Percentiles rank a stretch among this genome's conserved stretches.
Evolutionary conservation across 2,113 vertebrate species (phyloP).

Genomic region (Ahaetulla prasina): DNA sequence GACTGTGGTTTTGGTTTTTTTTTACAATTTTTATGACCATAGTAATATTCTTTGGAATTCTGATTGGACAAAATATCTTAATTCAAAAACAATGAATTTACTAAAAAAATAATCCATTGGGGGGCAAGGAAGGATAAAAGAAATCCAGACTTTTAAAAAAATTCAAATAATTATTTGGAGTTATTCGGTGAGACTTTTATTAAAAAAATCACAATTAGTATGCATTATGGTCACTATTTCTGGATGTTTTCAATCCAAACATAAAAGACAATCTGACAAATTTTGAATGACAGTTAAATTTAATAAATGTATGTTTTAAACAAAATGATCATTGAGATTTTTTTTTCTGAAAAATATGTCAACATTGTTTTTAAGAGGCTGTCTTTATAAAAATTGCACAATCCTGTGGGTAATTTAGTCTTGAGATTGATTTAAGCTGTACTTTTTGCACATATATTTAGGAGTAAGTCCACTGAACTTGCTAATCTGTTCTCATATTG

Average conservation of each 20-base stretch:
- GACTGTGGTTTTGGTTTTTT: background rate
- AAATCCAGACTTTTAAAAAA: background rate
- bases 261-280: background rate
- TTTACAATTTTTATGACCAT: background rate
- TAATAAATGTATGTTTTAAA: background rate
- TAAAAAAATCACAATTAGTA: background rate
- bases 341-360: background rate
- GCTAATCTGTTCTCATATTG: background rate
- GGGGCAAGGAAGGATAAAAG: background rate
- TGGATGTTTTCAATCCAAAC: background rate
- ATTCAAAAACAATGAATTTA: background rate
- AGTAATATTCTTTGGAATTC: background rate
- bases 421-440: background rate
- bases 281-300: background rate
- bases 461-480: background rate
- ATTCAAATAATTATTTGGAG: background rate
- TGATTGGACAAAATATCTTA: background rate
- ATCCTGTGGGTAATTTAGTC: background rate
- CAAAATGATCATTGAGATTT: background rate
- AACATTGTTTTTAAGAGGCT: background rate
- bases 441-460: background rate
- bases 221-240: background rate
- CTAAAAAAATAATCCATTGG: background rate
- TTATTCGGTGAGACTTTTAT: background rate
- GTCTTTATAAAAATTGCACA: background rate